Evolutionary conservation across 1,140 invertebrate species (phyloP), one percentile per base, ranked within the genome.

Genomic region (Drosophila chauvacae): DNA sequence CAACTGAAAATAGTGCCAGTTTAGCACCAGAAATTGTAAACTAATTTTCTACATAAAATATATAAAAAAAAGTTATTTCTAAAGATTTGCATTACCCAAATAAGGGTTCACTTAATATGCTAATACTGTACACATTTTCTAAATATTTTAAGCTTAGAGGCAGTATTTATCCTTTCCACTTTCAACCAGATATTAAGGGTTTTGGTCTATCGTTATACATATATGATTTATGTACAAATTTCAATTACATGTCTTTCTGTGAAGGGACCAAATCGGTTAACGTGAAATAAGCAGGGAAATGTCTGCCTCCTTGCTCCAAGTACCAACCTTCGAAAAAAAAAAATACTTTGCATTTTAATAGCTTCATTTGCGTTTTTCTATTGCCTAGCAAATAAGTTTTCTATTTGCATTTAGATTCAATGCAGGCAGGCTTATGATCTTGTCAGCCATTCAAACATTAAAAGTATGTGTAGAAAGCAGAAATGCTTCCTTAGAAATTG

Each of bases 351-450:
- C 84, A 86, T 86, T 86, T 86, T 87, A 80, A 86, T 87, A 57
- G 63, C 84, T 72, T 83, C 75, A 88, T 86, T 86, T 86, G 63
- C 60, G 57, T 77, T 70, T 80, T 80, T 80, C 56, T 63, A 77
- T 80, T 80, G 55, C 37, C 51, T 39, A 33, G 37, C 61, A 64
- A 65, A 59, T 69, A 66, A 78, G 69, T 83, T 68, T 76, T 60
- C 51, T 42, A 87, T 82, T 85, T 85, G 81, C 84, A 87, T 86
- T 86, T 77, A 77, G 72, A 86, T 88, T 88, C 63, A 42, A 57
- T 81, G 65, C 53, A 56, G 35, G 39, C 55, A 48, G 42, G 39
- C 58, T 60, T 55, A 48, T 66, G 58, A 77, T 77, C 73, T 77
- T 69, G 62, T 55, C 73, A 55, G 70, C 53, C 30, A 33, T 35